Evolutionary conservation across 37 sponge, comb jelly and placozoan genomes (phyloP).

Genomic region (Dysidea cf. avara): DNA sequence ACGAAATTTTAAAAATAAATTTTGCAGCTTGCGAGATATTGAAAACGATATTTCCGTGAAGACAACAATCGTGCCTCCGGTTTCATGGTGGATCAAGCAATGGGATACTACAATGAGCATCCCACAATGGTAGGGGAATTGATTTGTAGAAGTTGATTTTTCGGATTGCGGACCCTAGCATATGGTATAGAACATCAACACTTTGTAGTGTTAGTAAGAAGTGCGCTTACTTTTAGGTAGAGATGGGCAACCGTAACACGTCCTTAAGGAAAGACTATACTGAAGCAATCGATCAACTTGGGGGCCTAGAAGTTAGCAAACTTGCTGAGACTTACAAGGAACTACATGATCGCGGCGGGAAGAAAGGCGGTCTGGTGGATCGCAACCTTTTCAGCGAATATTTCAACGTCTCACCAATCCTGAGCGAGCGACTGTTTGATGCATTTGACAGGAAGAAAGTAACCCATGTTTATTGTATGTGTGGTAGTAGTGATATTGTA

Average conservation of each 20-base stretch:
- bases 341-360: conserved; percentile 35
- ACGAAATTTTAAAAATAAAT: too few relatives aligned
- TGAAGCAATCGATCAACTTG: conserved; percentile 20
- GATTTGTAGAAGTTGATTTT: too few relatives aligned
- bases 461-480: background rate
- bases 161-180: too few relatives aligned
- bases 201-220: too few relatives aligned
- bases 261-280: background rate
- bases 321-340: conserved; percentile 38
- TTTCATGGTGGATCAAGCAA: too few relatives aligned
- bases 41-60: too few relatives aligned
- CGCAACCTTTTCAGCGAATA: conserved; percentile 67
- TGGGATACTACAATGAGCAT: too few relatives aligned
- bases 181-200: too few relatives aligned
- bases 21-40: too few relatives aligned
- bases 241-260: background rate
- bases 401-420: conserved; percentile 61
- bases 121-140: too few relatives aligned
- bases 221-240: background rate
- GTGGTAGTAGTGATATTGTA: background rate
- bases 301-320: conserved; percentile 7
- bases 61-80: too few relatives aligned
- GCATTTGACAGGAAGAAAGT: conserved; percentile 88
- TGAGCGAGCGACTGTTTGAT: conserved; percentile 83
- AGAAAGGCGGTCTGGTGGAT: conserved; percentile 67